Conservation (phyloP, 1,140 invertebrate species). For the Drosophila mayri region DNA sequence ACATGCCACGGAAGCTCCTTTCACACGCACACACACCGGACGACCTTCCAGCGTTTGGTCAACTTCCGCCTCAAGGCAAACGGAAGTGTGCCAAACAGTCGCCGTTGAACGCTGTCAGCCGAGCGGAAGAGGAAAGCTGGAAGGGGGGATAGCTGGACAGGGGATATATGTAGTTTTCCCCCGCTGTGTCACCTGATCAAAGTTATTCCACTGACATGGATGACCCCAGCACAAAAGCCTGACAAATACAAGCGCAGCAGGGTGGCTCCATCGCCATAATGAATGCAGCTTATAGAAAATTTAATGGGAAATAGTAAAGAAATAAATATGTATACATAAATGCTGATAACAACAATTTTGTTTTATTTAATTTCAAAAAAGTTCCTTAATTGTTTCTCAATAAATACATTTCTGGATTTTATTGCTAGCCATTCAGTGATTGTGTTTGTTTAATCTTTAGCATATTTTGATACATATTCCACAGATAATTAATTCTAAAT, state of each 20-base stretch:
- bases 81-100: constrained; percentile 69
- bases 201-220: constrained; percentile 8
- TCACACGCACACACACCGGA: constrained; percentile 39
- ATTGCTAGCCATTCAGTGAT: not conserved
- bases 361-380: not conserved
- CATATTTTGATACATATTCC: not conserved
- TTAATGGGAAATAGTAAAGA: not conserved
- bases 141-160: not conserved
- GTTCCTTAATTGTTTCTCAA: not conserved
- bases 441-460: too few species aligned
- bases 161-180: constrained; percentile 3
- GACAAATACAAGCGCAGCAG: constrained; percentile 6
- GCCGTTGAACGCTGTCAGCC: constrained; percentile 51
- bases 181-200: constrained; percentile 34
- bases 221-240: constrained; percentile 3
- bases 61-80: constrained; percentile 59
- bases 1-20: constrained; percentile 64
- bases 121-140: constrained; percentile 2
- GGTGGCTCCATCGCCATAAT: not conserved
- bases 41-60: constrained; percentile 57
- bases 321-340: not conserved
- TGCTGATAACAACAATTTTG: not conserved
- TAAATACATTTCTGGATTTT: not conserved
- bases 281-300: not conserved
- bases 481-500: not conserved